Evolutionary conservation across 2,888 invertebrate species (phyloP).

Genomic region (Cacoxenus indagator): DNA sequence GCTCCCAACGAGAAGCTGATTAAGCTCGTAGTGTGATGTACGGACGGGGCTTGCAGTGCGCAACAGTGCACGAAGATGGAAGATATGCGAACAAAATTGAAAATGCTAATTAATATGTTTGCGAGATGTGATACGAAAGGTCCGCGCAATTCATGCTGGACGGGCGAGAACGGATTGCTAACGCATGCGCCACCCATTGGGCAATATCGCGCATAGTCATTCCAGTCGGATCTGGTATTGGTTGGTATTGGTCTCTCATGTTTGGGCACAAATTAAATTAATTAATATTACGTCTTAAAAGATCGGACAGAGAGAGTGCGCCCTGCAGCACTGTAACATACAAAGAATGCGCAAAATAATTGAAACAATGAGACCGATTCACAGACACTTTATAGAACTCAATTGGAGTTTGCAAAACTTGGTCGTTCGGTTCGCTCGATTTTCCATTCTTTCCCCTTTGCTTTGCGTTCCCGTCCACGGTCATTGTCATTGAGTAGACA

Average conservation of each 20-base stretch:
- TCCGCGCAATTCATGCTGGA: neutral
- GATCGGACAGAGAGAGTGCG: constrained; percentile 38
- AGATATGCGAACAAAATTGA: constrained; percentile 62
- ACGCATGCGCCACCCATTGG: neutral
- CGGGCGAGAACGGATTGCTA: neutral
- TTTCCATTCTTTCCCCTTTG: too few relatives aligned
- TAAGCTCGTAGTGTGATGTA: constrained; percentile 17
- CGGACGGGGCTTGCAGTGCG: constrained; percentile 37
- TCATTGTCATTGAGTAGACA: constrained; percentile 55
- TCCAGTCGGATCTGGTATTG: neutral
- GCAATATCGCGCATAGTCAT: neutral
- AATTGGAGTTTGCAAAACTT: constrained; percentile 41
- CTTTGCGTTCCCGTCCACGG: constrained; percentile 8
- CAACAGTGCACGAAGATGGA: constrained; percentile 61
- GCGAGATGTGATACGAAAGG: constrained; percentile 51
- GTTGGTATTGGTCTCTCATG: constrained; percentile 23
- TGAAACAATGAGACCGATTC: neutral
- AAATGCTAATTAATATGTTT: constrained; percentile 65
- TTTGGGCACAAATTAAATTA: constrained; percentile 56
- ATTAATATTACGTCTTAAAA: constrained; percentile 64
- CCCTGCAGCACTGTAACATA: neutral
- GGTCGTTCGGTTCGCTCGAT: neutral
- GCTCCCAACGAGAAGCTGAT: constrained; percentile 25
- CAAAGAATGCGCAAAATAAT: constrained; percentile 3
- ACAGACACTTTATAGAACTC: constrained; percentile 45